phyloP scores from a whole-genome alignment of 2,888 invertebrate species.

The Stramonita haemastoma region DNA sequence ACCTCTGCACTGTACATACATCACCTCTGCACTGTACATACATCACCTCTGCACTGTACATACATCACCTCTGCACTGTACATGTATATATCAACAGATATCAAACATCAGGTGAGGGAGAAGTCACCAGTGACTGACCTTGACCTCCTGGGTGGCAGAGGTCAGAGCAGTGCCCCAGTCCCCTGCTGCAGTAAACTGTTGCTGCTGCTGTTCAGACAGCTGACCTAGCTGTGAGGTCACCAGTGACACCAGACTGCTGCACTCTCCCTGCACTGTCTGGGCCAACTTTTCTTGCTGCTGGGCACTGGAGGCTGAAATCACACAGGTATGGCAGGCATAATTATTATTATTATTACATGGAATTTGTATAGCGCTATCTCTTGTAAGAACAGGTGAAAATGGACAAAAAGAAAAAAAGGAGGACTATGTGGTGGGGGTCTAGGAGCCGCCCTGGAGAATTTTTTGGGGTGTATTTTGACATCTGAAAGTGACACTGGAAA shows the following conservation, averaged over 20 bases:
- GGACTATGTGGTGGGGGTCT: too few relatives aligned
- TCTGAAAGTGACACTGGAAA: too few relatives aligned
- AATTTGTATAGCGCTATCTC: too few relatives aligned
- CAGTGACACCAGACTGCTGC: not conserved
- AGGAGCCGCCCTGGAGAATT: too few relatives aligned
- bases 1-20: too few relatives aligned
- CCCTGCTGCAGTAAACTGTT: not conserved
- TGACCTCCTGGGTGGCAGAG: not conserved
- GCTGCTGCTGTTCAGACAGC: constrained; percentile 18
- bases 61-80: too few relatives aligned
- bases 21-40: too few relatives aligned
- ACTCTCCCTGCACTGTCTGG: constrained; percentile 25
- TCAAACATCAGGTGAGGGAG: too few relatives aligned
- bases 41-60: too few relatives aligned
- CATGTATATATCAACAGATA: too few relatives aligned
- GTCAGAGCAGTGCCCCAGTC: not conserved
- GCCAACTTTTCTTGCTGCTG: constrained; percentile 24
- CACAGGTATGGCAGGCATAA: not conserved
- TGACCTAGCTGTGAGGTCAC: constrained; percentile 21
- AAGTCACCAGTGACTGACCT: constrained; percentile 7
- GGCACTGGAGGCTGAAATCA: not conserved
- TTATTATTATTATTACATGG: not conserved
- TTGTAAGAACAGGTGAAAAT: not conserved
- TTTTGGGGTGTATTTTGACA: too few relatives aligned
- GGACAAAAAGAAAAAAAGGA: too few relatives aligned